Evolutionary conservation across 2,113 vertebrate genomes (phyloP), one percentile per base, ranked within the genome.

Genomic region (Hippocampus guttulatus): DNA sequence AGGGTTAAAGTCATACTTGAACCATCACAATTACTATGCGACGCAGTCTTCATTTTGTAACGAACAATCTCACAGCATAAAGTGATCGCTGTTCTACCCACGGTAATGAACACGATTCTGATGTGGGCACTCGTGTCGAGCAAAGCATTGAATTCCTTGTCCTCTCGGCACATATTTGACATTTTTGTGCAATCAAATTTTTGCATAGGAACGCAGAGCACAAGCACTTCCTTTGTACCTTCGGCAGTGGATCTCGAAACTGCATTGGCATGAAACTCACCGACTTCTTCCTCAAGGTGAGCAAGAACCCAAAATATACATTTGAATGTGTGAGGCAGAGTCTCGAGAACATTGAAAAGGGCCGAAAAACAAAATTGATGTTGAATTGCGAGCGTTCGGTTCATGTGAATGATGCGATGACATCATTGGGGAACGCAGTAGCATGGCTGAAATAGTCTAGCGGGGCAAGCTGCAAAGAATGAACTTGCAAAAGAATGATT

Each of bases 271-370:
- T 43, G 14, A 86, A 84, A 64, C 86, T 89, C 10, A 82, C 85
- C 0, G 41, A 84, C 0, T 5, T 85, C 74, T 88, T 91, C 51
- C 70, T 91, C 1, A 90, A 90, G 85, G 89, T 90, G 75, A 85
- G 67, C 33, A 47, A 47, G 40, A 47, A 47, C 14, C n/a, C 9
- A 4, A 27, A 67, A 62, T 21, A 62, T 21, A 33, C 33, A 58
- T 58, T 51, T 20, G 49, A 51, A 20, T 2, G 2, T 21, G 49
- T 7, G 14, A 55, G 5, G 33, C 49, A 21, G n/a, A 23, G 21
- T 55, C 23, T 55, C 23, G 10, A n/a, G 21, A 55, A 21, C 10
- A 55, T 55, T n/a, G 20, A 54, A 55, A 10, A n/a, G 23, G 11
- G 23, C 18, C 27, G 25, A 58, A 58, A 58, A 58, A 58, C 23